Percentiles rank a stretch among this genome's conserved stretches.
phyloP scores from a whole-genome alignment of 2,797 vertebrate species.

The Delichon dasypus region DNA sequence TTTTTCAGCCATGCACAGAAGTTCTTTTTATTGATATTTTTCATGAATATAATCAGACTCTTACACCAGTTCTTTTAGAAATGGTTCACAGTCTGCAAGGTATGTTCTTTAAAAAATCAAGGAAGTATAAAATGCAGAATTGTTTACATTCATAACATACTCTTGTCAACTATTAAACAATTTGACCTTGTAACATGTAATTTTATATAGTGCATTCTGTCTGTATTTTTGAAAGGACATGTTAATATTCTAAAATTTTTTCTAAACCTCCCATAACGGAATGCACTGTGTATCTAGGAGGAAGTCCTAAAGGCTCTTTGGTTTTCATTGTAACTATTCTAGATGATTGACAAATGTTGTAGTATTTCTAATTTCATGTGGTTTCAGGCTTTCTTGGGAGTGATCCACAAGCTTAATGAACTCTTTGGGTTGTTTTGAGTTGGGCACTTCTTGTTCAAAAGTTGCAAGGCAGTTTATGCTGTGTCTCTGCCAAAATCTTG shows the following conservation, averaged over 20 bases:
- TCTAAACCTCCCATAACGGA: neutral
- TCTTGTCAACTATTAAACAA: neutral
- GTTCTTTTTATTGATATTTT: conserved; percentile 98
- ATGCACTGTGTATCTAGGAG: neutral
- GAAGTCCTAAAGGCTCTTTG: neutral
- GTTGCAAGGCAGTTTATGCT: neutral
- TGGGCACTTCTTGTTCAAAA: neutral
- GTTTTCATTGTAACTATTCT: neutral
- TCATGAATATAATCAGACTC: conserved; percentile 93
- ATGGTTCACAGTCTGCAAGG: conserved; percentile 94
- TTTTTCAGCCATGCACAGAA: conserved; percentile 89
- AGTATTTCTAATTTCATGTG: neutral
- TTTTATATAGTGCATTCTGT: neutral
- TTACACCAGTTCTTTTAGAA: conserved; percentile 92
- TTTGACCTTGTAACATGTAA: neutral
- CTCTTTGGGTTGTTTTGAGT: neutral
- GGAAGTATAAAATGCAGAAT: neutral
- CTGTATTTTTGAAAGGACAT: neutral
- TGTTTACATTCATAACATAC: neutral
- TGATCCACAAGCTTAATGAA: neutral
- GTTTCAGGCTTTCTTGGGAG: neutral
- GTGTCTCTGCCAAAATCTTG: neutral
- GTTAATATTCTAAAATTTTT: neutral
- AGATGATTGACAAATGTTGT: neutral
- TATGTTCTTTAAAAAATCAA: conserved; percentile 54